These are phyloP conservation scores for Drepana arcuata DNA, from an alignment of 1,140 invertebrate species.

Conservation along the genomic window DNA sequence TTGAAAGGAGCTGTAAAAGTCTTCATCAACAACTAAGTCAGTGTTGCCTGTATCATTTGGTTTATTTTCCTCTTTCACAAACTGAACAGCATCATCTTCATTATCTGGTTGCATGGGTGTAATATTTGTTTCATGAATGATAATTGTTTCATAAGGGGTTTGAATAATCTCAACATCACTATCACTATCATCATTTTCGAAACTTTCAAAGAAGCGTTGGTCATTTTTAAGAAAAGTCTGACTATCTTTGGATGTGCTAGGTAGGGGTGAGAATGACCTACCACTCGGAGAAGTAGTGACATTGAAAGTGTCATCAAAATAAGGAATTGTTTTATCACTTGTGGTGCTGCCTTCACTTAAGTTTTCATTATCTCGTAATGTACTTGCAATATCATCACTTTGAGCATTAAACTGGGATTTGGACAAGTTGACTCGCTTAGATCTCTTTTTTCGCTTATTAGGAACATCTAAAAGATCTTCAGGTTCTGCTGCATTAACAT, in stretches of 20 bases:
- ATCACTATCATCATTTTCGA: background rate
- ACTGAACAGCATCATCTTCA: too few relatives aligned
- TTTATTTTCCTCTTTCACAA: too few relatives aligned
- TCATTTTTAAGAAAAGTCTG: constrained; percentile 22
- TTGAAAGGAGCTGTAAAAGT: too few relatives aligned
- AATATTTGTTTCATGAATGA: too few relatives aligned
- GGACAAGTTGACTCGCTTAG: constrained; percentile 4
- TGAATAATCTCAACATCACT: constrained; percentile 19
- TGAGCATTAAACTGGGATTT: constrained; percentile 20
- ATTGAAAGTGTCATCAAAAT: constrained; percentile 8
- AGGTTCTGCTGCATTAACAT: constrained; percentile 3
- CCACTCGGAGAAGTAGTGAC: background rate
- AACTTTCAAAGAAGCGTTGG: constrained; percentile 18
- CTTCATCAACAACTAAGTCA: too few relatives aligned
- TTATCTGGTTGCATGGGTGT: too few relatives aligned
- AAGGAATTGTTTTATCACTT: constrained; percentile 19
- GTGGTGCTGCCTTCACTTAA: constrained; percentile 10
- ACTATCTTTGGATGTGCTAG: constrained; percentile 25
- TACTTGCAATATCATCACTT: constrained; percentile 15
- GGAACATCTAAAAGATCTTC: constrained; percentile 1
- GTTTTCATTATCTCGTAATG: constrained; percentile 11
- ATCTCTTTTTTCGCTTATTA: constrained; percentile 4
- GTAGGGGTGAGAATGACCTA: constrained; percentile 19
- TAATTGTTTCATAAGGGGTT: constrained; percentile 13
- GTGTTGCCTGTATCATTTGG: too few relatives aligned